Evolutionary conservation across 2,113 vertebrate genomes (phyloP), one percentile per base, ranked within the genome.

Genomic region (Gracilinanus agilis): DNA sequence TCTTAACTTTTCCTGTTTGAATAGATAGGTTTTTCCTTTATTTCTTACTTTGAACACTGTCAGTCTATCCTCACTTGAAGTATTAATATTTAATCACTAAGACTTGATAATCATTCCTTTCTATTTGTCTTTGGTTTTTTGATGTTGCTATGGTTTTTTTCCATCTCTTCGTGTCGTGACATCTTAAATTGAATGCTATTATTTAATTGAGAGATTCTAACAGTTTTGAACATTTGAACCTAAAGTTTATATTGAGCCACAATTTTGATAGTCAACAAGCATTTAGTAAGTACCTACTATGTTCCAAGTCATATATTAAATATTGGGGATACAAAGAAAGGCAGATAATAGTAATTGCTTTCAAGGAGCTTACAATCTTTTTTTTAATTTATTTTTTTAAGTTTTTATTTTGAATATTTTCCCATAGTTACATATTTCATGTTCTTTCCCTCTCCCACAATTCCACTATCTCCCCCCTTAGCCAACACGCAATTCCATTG

Each of bases 121-220:
- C 29, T 96, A 90, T 93, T 24, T 83, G 27, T 91, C 34, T n/a
- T 53, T 54, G 3, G 0, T 93, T 44, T 94, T 61, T 83, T 49
- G 95, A 55, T 10, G 24, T 95, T 95, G 88, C 49, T 88, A 24
- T 94, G 90, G 3, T 90, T 95, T 95, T 96, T 23, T 0, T 56
- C 10, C 34, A 21, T 94, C 92, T 16, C 2, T 13, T 0, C 0
- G 90, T 90, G 27, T 55, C 83, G 34, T 92, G 90, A 29, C 34
- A 54, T 92, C 92, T 96, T 93, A 44, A 93, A 93, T 61, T 29
- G 94, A 55, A n/a, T 91, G 58, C 7, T 88, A 7, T 54, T 92
- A 91, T 90, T 92, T 89, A 55, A 27, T 55, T 29, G 49, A 90
- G n/a, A 7, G 44, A 90, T 94, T 54, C 21, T 91, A 54, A 91